Conservation (phyloP, 2,113 vertebrate species). For the Anolis carolinensis region DNA sequence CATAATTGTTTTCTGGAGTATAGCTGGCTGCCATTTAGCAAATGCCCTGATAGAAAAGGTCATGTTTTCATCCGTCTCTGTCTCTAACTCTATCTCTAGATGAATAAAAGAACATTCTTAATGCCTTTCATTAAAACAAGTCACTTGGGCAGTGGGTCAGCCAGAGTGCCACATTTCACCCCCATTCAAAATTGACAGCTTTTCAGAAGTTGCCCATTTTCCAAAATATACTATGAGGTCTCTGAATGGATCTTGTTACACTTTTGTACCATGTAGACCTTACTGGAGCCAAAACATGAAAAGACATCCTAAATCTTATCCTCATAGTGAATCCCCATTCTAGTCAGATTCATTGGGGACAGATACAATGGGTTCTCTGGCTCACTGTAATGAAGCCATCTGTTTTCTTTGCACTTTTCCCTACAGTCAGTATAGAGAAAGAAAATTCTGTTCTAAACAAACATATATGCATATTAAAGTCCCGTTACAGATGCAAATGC, state of each 20-base stretch:
- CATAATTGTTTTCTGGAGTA: constrained; percentile 59
- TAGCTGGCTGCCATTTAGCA: constrained; percentile 63
- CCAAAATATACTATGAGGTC: neutral
- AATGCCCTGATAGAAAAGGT: constrained; percentile 55
- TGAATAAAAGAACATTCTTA: constrained; percentile 5
- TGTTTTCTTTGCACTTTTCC: neutral
- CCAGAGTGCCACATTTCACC: neutral
- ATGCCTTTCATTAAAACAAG: constrained; percentile 22
- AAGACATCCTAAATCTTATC: neutral
- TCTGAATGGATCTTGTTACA: neutral
- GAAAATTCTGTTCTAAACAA: neutral
- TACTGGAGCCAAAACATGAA: neutral
- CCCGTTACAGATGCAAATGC: neutral
- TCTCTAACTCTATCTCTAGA: neutral
- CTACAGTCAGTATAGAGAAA: neutral
- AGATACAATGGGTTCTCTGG: too few relatives aligned
- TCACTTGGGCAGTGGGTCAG: neutral
- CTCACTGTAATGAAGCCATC: neutral
- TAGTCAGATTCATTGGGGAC: neutral
- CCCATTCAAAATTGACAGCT: neutral
- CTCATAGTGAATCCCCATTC: neutral
- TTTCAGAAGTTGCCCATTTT: neutral
- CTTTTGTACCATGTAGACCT: neutral
- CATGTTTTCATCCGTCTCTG: neutral
- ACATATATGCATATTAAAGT: neutral